Evolutionary conservation across 1,140 invertebrate genomes (phyloP).

Genomic region (Manduca sexta): DNA sequence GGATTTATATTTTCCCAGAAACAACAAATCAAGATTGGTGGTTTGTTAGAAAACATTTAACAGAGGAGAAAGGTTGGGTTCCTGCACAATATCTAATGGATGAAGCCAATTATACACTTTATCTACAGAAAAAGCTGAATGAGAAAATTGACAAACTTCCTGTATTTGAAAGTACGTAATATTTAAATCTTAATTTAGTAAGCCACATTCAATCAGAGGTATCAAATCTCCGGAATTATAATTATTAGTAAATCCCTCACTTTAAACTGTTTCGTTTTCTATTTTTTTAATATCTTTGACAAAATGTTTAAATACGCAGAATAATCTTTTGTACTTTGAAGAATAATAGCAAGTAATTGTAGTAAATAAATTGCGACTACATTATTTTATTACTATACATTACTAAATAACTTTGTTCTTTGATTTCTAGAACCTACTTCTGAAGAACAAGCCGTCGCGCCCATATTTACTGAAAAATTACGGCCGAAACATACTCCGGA

Average conservation of each 20-base stretch:
- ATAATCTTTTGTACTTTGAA: too few species aligned
- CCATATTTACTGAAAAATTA: slow-evolving; percentile 89
- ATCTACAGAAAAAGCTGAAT: slow-evolving; percentile 89
- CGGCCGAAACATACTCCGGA: slow-evolving; percentile 88
- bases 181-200: too few species aligned
- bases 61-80: slow-evolving; percentile 93
- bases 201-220: too few species aligned
- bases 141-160: slow-evolving; percentile 94
- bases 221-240: too few species aligned
- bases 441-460: slow-evolving; percentile 84
- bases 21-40: slow-evolving; percentile 90
- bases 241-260: too few species aligned
- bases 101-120: slow-evolving; percentile 85
- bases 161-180: slow-evolving; percentile 89
- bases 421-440: slow-evolving; percentile 83
- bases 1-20: slow-evolving; percentile 69
- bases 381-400: too few species aligned
- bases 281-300: too few species aligned
- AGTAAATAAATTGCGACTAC: too few species aligned
- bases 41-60: slow-evolving; percentile 92
- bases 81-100: slow-evolving; percentile 91
- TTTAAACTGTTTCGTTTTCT: too few species aligned
- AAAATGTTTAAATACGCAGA: too few species aligned
- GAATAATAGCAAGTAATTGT: too few species aligned
- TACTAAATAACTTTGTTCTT: slow-evolving; percentile 1